Evolutionary conservation across 2,113 vertebrate species (phyloP).

Genomic region (Oncorhynchus nerka): DNA sequence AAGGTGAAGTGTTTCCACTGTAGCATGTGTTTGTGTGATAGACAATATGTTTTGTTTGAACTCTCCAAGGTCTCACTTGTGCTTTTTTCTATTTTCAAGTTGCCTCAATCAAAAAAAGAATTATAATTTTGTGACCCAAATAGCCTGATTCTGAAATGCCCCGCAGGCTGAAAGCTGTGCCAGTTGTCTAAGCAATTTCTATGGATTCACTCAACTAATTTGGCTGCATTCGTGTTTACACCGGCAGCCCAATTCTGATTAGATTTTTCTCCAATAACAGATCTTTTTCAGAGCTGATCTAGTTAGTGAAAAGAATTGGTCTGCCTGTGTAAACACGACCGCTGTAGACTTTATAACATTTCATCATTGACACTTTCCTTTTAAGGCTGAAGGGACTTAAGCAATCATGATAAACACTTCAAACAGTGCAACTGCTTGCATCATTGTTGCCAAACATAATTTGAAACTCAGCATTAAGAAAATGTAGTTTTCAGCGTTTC

Average conservation of each 20-base stretch:
- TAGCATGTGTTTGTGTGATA: slow-evolving; percentile 62
- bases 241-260: no score
- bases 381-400: slow-evolving; percentile 65
- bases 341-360: slow-evolving; percentile 44
- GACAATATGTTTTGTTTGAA: slow-evolving; percentile 59
- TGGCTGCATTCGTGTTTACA: neutral
- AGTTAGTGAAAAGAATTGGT: no score
- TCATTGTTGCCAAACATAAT: slow-evolving; percentile 81
- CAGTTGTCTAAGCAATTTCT: slow-evolving; percentile 26
- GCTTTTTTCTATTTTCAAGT: slow-evolving; percentile 54
- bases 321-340: no score
- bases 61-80: slow-evolving; percentile 56
- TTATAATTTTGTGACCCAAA: slow-evolving; percentile 45
- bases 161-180: slow-evolving; percentile 49
- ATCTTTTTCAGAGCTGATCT: no score
- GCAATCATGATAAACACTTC: slow-evolving; percentile 45
- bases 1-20: slow-evolving; percentile 63
- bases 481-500: slow-evolving; percentile 72
- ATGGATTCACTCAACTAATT: slow-evolving; percentile 30
- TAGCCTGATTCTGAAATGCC: slow-evolving; percentile 54
- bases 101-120: slow-evolving; percentile 56
- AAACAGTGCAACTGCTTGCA: slow-evolving; percentile 57
- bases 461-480: slow-evolving; percentile 66
- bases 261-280: neutral
- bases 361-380: slow-evolving; percentile 65